phyloP scores from a whole-genome alignment of 2,113 vertebrate genomes.

The Bagarius yarrelli region DNA sequence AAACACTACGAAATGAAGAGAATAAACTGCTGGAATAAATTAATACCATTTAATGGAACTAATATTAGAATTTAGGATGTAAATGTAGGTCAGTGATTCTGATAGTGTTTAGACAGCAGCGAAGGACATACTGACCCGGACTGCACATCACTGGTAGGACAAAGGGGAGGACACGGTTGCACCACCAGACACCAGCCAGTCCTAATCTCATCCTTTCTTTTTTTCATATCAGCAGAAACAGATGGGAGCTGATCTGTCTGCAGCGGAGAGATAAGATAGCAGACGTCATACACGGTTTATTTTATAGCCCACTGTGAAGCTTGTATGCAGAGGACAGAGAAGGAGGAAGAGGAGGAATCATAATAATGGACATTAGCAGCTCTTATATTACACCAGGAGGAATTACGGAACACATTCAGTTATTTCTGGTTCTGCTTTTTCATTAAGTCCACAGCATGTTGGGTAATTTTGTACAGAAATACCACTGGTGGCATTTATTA shows the following conservation, averaged over 20 bases:
- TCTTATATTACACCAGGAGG: neutral
- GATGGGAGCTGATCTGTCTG: conserved; percentile 21
- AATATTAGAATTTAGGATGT: too few relatives aligned
- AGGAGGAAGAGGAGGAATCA: neutral
- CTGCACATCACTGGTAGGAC: too few relatives aligned
- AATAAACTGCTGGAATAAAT: too few relatives aligned
- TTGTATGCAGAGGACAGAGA: neutral
- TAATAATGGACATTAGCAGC: neutral
- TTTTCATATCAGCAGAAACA: conserved; percentile 2
- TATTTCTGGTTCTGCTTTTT: neutral
- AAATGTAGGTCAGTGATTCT: too few relatives aligned
- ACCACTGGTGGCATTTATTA: neutral
- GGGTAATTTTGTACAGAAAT: neutral
- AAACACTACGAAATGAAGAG: too few relatives aligned
- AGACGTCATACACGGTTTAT: neutral
- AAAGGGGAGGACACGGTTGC: neutral
- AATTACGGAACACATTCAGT: neutral
- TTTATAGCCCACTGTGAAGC: neutral
- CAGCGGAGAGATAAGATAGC: neutral
- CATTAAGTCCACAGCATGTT: neutral
- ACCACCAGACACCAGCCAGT: neutral
- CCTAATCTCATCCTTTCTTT: neutral
- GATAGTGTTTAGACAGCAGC: too few relatives aligned
- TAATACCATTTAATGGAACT: too few relatives aligned
- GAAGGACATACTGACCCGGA: too few relatives aligned